Conservation (phyloP, 1,140 invertebrate genomes). For the Eupeodes corollae region DNA sequence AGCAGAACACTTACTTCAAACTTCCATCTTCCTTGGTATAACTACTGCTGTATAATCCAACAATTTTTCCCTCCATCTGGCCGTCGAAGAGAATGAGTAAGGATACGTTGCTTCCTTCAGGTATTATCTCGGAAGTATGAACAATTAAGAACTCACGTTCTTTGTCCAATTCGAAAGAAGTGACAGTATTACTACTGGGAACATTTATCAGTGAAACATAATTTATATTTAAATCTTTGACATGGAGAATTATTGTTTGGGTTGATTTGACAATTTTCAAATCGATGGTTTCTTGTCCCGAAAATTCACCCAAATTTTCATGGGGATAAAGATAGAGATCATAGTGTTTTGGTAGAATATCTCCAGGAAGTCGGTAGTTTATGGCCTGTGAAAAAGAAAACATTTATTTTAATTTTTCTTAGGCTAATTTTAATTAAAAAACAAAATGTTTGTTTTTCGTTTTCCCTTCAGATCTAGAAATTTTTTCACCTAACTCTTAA, state of each 20-base stretch:
- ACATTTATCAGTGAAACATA: slow-evolving; percentile 3
- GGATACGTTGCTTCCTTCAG: neutral
- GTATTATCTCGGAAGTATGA: slow-evolving; percentile 13
- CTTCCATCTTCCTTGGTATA: slow-evolving; percentile 30
- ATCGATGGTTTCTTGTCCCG: slow-evolving; percentile 56
- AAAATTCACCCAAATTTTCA: slow-evolving; percentile 53
- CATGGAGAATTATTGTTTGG: slow-evolving; percentile 57
- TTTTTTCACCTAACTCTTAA: too few species aligned
- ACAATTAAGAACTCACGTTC: slow-evolving; percentile 24
- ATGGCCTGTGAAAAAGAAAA: slow-evolving; percentile 13
- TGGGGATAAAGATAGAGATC: slow-evolving; percentile 64
- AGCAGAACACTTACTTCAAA: slow-evolving; percentile 36
- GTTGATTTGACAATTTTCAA: slow-evolving; percentile 45
- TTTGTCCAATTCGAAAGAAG: slow-evolving; percentile 12
- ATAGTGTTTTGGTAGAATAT: slow-evolving; percentile 60
- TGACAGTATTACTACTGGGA: slow-evolving; percentile 5
- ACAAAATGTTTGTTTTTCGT: too few species aligned
- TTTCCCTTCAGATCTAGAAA: neutral
- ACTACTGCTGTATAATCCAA: slow-evolving; percentile 40
- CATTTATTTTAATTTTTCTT: too few species aligned
- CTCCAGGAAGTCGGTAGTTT: slow-evolving; percentile 49
- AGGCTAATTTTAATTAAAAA: too few species aligned
- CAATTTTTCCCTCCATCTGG: slow-evolving; percentile 38
- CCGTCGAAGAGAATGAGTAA: slow-evolving; percentile 37
- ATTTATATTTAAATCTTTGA: slow-evolving; percentile 37